phyloP scores from a whole-genome alignment of 2,113 vertebrate genomes.

The Laterallus jamaicensis region DNA sequence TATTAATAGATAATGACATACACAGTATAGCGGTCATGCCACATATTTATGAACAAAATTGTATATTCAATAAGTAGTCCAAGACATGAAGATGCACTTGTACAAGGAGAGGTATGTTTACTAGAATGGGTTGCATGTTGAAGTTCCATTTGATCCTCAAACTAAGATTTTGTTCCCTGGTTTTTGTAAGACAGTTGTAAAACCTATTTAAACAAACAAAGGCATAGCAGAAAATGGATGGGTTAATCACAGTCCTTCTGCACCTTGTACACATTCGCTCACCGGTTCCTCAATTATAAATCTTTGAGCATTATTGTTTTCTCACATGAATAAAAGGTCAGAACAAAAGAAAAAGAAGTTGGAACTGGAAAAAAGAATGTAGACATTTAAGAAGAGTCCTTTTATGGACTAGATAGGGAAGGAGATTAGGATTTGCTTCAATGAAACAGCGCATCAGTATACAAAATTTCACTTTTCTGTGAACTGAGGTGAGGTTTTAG shows the following conservation, averaged over 20 bases:
- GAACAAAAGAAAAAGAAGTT: not conserved
- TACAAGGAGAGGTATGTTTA: not conserved
- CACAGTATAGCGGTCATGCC: not conserved
- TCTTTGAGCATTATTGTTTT: not conserved
- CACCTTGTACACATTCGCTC: not conserved
- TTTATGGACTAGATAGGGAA: not conserved
- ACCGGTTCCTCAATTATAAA: not conserved
- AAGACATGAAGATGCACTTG: not conserved
- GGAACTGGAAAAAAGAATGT: not conserved
- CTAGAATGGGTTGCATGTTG: not conserved
- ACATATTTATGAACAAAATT: not conserved
- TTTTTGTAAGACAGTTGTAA: not conserved
- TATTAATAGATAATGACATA: not conserved
- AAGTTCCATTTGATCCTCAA: not conserved
- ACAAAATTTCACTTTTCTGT: not conserved
- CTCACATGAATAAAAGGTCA: not conserved
- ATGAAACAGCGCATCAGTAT: not conserved
- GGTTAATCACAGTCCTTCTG: not conserved
- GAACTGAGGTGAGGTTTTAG: not conserved
- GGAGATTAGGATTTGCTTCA: not conserved
- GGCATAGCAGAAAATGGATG: not conserved
- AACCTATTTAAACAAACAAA: not conserved
- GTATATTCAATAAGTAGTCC: not conserved
- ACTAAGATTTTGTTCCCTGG: not conserved
- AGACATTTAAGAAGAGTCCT: not conserved